Base-by-base conservation (phyloP, 2,888 invertebrate genomes). In the Craniophora ligustri region DNA sequence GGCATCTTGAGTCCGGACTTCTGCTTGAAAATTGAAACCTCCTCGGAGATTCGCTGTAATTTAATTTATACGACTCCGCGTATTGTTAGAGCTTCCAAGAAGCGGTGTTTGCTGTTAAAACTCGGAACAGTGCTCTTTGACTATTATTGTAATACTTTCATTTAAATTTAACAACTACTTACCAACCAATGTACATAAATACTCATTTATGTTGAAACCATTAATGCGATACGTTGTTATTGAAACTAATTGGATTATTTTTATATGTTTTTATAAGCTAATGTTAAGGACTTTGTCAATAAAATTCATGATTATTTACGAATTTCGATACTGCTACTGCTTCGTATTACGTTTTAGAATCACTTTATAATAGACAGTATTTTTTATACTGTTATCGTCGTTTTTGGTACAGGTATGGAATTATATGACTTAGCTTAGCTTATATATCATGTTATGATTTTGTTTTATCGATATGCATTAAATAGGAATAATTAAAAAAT, bases 41-140 rank as follows among this genome's bases (percentile, higher is more conserved):
- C 85, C 76, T 79, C 70, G 57, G 86, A 84, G 90, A 85, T 84
- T 81, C 82, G 69, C 73, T 77, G 85, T 89, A 88, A 91, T 91
- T 91, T 90, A 87, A 91, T 91, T 91, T 87, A 88, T 89, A 87
- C 82, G 85, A 82, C 81, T 86, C 82, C 84, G n/a, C n/a, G 82
- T 85, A 86, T 87, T 87, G 87, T 87, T 85, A 78, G 78, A 83
- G 84, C 80, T 82, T 76, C 75, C 76, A 71, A 81, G 79, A 72
- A 81, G 79, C 79, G 79, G 75, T 83, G 83, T 86, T 87, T 87
- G 81, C 77, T 78, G 81, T 82, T 84, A 79, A 84, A 84, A 79
- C 81, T 85, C 75, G 76, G 78, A 77, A 76, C 59, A 62, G 72
- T 77, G 72, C 74, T 68, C 70, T 73, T 66, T 64, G 53, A 64